Evolutionary conservation across 1,140 invertebrate species (phyloP), one percentile per base, ranked within the genome.

Genomic region (Drosophila nigrodunni): DNA sequence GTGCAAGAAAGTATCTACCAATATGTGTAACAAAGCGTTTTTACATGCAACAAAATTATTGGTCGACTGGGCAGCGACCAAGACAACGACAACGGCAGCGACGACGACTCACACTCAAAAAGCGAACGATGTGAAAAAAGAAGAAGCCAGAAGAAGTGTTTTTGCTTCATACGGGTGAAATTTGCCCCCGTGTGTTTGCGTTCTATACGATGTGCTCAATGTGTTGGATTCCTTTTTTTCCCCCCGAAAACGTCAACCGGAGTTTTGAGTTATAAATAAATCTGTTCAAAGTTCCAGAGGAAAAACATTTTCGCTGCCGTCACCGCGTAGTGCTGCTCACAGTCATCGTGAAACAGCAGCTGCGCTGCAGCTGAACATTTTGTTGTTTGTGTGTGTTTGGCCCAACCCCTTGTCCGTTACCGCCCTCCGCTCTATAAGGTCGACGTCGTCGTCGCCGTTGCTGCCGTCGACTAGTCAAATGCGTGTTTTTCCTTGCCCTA

Each of bases 261-360:
- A 88, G 85, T 88, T 89, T 85, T 82, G 71, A 85, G 85, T 88
- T 88, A 88, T 78, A 88, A 88, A 88, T 88, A 88, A 88, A 74
- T 88, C 67, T 37, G 65, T 86, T 72, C 60, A 73, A 76, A 77
- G 74, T 80, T 88, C 86, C 83, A 88, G 82, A 80, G 77, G 70
- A 82, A 87, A 87, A 80, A 80, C 77, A 88, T 83, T 85, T 89
- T 68, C 55, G 55, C 61, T 66, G 65, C 60, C 21, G 49, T 49
- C 35, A 60, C 39, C 35, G 60, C 30, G 34, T 2, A 30, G 3
- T 39, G 66, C 30, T 57, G 57, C 74, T 34, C 43, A 73, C 54
- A 73, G 85, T 87, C 85, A 83, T 85, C 85, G 83, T 76, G 68
- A 65, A 47, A 61, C 75, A 81, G 82, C 82, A 81, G 82, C 80